Conservation (phyloP, 2,888 invertebrate genomes). For the Sarcophaga carnaria region DNA sequence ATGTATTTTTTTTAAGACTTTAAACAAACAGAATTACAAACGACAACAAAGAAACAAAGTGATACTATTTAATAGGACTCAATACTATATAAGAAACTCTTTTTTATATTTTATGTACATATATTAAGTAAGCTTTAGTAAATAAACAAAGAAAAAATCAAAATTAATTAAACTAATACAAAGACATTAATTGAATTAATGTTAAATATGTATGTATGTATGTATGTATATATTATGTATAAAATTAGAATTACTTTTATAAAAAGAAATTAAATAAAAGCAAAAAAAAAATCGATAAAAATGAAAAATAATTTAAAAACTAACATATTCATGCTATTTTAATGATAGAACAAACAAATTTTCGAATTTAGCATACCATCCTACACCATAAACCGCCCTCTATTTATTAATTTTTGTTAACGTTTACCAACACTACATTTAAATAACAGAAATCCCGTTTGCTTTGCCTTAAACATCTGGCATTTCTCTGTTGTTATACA, state of each 20-base stretch:
- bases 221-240: conserved; percentile 22
- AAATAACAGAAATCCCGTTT: too few species aligned
- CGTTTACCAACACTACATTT: conserved; percentile 27
- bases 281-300: too few species aligned
- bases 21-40: conserved; percentile 57
- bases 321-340: too few species aligned
- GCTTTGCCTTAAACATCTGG: not conserved
- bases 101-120: conserved; percentile 39
- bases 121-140: conserved; percentile 22
- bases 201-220: not conserved
- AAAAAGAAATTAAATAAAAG: too few species aligned
- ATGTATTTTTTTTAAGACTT: too few species aligned
- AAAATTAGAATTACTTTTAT: not conserved
- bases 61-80: conserved; percentile 67
- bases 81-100: conserved; percentile 49
- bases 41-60: conserved; percentile 65
- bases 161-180: conserved; percentile 59
- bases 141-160: conserved; percentile 20
- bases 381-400: conserved; percentile 22
- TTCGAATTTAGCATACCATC: not conserved
- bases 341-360: too few species aligned
- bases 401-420: conserved; percentile 1
- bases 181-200: conserved; percentile 17
- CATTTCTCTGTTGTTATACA: conserved; percentile 56
- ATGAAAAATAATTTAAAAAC: too few species aligned